A percentile compares a stretch with the other conserved stretches of the same genome.
Evolutionary conservation across 2,797 vertebrate species (phyloP).

Genomic region (Aldrovandia affinis): DNA sequence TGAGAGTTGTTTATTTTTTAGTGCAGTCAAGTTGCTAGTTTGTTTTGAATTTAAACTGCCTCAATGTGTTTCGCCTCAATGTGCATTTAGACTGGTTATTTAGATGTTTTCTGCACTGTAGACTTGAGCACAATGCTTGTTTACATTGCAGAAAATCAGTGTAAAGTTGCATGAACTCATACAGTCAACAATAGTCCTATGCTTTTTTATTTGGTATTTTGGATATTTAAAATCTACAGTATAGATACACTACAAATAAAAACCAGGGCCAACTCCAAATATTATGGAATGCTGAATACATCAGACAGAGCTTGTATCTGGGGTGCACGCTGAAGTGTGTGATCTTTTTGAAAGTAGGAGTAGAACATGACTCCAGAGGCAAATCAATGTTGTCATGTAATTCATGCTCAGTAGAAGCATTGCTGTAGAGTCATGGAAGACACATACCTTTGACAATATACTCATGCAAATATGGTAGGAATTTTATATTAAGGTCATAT

Average conservation of each 20-base stretch:
- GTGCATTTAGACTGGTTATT: background rate
- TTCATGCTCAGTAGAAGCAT: background rate
- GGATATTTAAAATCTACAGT: background rate
- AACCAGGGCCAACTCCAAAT: background rate
- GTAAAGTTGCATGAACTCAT: background rate
- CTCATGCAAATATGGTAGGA: background rate
- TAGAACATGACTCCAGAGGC: background rate
- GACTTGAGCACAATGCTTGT: background rate
- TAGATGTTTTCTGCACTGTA: background rate
- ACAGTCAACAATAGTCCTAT: background rate
- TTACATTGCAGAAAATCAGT: background rate
- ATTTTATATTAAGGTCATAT: constrained; percentile 5
- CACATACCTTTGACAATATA: background rate
- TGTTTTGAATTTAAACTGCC: too few relatives aligned
- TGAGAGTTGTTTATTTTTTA: too few relatives aligned
- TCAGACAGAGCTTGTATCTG: background rate
- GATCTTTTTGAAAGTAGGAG: background rate
- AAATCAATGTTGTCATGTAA: background rate
- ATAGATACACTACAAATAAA: background rate
- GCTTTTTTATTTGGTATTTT: background rate
- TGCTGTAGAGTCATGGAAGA: background rate
- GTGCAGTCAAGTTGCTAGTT: too few relatives aligned
- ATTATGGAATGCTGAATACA: background rate
- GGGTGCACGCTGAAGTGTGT: background rate
- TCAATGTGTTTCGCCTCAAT: background rate